These are phyloP conservation scores for Crax fasciolata DNA, from an alignment of 2,797 vertebrate species.

Conservation along the genomic window DNA sequence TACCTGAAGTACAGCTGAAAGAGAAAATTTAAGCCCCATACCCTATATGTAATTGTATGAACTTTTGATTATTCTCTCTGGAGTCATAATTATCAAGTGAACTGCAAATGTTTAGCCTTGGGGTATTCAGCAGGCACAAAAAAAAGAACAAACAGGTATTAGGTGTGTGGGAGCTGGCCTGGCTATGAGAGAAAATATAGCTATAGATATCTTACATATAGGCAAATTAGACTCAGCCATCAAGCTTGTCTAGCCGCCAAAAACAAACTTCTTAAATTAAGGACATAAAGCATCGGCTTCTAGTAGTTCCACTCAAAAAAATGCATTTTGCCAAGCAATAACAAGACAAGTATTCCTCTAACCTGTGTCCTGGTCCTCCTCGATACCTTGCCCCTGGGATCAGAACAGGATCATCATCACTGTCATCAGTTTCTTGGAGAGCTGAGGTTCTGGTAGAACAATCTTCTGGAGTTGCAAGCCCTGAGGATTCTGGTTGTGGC, in stretches of 20 bases:
- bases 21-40: neutral
- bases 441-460: constrained; percentile 79
- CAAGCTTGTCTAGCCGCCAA: neutral
- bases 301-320: neutral
- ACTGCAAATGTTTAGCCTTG: neutral
- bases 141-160: neutral
- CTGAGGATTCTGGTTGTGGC: constrained; percentile 78
- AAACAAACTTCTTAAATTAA: neutral
- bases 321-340: neutral
- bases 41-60: neutral
- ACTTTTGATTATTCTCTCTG: neutral
- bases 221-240: neutral
- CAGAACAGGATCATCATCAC: constrained; percentile 95
- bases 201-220: neutral
- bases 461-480: constrained; percentile 70
- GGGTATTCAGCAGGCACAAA: neutral
- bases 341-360: neutral
- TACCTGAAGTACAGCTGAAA: neutral
- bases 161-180: neutral
- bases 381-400: constrained; percentile 93
- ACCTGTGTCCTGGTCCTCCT: constrained; percentile 94
- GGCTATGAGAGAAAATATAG: neutral
- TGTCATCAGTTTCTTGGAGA: constrained; percentile 94
- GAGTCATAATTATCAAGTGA: neutral
- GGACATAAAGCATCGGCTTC: neutral